Evolutionary conservation across 2,888 invertebrate genomes (phyloP), one percentile per base, ranked within the genome.

Genomic region (Torymus auratus): DNA sequence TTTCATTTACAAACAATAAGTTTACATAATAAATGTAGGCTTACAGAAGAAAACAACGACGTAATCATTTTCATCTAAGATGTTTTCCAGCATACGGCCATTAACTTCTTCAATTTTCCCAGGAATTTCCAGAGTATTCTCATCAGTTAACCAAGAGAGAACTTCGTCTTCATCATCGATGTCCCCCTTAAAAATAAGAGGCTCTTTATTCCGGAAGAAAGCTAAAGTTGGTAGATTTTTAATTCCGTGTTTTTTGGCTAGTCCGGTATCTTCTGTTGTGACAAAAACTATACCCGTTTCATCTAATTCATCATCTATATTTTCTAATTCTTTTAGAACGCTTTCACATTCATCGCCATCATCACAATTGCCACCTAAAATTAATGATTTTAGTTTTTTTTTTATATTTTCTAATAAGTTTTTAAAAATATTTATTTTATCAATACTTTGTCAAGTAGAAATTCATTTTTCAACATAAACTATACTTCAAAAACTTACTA

Each of bases 61-160:
- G 87, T 96, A 96, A 86, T 97, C 96, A 85, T 96, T 96, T 89
- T 96, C 96, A 82, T 95, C 94, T 83, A 98, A 92, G 84, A 97
- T 96, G 89, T 97, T 97, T 87, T 97, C 97, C 89, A 98, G 91
- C 97, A 98, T 97, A 89, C 94, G 95, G 0, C 94, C 93, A 88
- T 98, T 98, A 56, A 98, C 97, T 91, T 98, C 97, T 90, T 98
- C 98, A 86, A 98, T 98, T 90, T 96, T 95, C 80, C 98, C 98
- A 10, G 97, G 97, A 87, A 97, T 96, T 91, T 97, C 96, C 12
- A 97, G 91, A 5, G 97, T 97, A 83, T 97, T 94, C 89, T 97
- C 97, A 88, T 97, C 97, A 0, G 97, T 97, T 61, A 98, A 92
- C 98, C 98, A 98, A 0, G 96, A 94, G 41, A 98, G 91, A 0